Percentiles rank a stretch among this genome's conserved stretches.
These are phyloP conservation scores for Julus scanicus DNA, from an alignment of 2,888 invertebrate species.

Conservation along the genomic window DNA sequence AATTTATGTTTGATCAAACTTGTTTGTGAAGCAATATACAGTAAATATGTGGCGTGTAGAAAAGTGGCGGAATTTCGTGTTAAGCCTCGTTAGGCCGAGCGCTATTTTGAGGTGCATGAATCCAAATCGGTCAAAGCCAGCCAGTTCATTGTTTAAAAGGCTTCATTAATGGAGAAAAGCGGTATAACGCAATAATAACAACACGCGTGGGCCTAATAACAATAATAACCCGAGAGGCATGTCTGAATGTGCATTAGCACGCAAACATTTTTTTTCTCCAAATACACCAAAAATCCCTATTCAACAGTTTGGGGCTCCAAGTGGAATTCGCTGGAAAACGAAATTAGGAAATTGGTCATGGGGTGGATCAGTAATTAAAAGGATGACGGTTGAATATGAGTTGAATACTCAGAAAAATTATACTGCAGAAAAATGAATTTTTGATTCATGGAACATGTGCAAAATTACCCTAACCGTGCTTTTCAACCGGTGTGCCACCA, in stretches of 20 bases:
- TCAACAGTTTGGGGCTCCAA: not conserved
- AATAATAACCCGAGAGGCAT: conserved; percentile 40
- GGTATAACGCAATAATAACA: conserved; percentile 30
- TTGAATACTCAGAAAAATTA: not conserved
- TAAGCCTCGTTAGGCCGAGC: not conserved
- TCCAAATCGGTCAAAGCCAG: not conserved
- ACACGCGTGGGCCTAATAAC: conserved; percentile 28
- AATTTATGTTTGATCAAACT: not conserved
- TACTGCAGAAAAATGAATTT: not conserved
- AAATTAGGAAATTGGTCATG: not conserved
- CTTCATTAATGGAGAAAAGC: conserved; percentile 4
- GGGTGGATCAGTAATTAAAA: conserved; percentile 31
- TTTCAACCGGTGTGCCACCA: too few relatives aligned
- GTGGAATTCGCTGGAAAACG: not conserved
- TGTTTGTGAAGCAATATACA: not conserved
- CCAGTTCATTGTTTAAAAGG: conserved; percentile 12
- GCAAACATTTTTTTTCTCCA: not conserved
- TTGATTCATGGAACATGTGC: not conserved
- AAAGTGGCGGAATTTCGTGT: not conserved
- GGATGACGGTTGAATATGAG: not conserved
- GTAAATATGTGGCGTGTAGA: not conserved
- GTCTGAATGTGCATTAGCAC: not conserved
- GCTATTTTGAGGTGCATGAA: not conserved
- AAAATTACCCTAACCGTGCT: too few relatives aligned
- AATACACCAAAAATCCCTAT: not conserved